A percentile compares a stretch with the other conserved stretches of the same genome.
Conservation (phyloP, 2,113 vertebrate species). For the Erythrocercus mccallii region DNA sequence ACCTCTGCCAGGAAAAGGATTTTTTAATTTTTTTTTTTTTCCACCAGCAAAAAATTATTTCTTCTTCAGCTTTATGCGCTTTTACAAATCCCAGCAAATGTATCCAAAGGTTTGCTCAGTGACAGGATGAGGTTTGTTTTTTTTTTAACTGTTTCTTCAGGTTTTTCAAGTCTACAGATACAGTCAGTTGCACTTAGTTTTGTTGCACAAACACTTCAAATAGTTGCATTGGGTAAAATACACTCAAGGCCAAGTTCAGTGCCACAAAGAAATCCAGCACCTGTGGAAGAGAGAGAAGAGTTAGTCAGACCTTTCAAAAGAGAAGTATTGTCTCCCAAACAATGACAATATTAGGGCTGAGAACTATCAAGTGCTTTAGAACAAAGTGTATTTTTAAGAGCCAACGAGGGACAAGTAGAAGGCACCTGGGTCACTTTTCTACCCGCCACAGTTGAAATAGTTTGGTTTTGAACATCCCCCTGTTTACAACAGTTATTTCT, state of each 20-base stretch:
- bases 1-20: neutral
- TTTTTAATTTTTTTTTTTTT: rapidly evolving
- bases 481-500: neutral
- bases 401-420: neutral
- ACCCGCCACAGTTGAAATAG: neutral
- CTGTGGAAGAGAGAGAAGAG: neutral
- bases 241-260: slow-evolving; percentile 3
- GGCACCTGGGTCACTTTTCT: neutral
- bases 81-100: neutral
- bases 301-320: neutral
- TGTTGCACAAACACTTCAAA: neutral
- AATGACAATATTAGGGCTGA: neutral
- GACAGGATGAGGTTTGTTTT: neutral
- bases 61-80: neutral
- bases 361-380: neutral
- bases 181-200: slow-evolving; percentile 22
- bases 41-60: neutral
- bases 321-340: neutral
- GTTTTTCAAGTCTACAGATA: slow-evolving; percentile 33
- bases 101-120: neutral
- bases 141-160: neutral
- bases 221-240: neutral
- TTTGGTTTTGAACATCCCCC: neutral
- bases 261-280: slow-evolving; percentile 34
- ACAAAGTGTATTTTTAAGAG: neutral